Evolutionary conservation across 2,888 invertebrate species (phyloP).

Genomic region (Euzophera pinguis): DNA sequence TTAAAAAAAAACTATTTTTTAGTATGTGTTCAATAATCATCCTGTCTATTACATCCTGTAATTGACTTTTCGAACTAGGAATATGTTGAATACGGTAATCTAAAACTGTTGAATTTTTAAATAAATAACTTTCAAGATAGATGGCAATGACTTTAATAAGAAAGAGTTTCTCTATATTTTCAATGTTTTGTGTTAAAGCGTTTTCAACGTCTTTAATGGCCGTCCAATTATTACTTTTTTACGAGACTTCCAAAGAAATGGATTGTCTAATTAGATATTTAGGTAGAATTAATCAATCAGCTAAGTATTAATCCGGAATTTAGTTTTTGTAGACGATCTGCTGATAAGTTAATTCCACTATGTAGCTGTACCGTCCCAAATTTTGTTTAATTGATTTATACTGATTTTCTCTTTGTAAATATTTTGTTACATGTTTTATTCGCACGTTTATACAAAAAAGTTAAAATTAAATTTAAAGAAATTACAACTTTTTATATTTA

Average conservation of each 20-base stretch:
- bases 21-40: too few relatives aligned
- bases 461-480: too few relatives aligned
- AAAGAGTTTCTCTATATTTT: background rate
- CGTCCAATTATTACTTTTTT: conserved; percentile 5
- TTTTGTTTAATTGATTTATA: background rate
- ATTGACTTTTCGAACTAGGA: too few relatives aligned
- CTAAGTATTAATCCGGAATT: background rate
- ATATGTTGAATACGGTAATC: too few relatives aligned
- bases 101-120: too few relatives aligned
- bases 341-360: conserved; percentile 2
- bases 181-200: background rate
- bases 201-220: background rate
- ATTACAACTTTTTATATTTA: too few relatives aligned
- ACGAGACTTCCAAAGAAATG: conserved; percentile 2
- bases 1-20: too few relatives aligned
- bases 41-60: too few relatives aligned
- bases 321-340: background rate
- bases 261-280: conserved; percentile 3
- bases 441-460: too few relatives aligned
- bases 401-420: too few relatives aligned
- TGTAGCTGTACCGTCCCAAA: background rate
- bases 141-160: background rate
- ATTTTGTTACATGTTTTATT: too few relatives aligned
- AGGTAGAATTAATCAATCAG: conserved; percentile 5
- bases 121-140: too few relatives aligned